A percentile compares a stretch with the other conserved stretches of the same genome.
Evolutionary conservation across 2,797 vertebrate genomes (phyloP).

Genomic region (Danio jaintianensis): DNA sequence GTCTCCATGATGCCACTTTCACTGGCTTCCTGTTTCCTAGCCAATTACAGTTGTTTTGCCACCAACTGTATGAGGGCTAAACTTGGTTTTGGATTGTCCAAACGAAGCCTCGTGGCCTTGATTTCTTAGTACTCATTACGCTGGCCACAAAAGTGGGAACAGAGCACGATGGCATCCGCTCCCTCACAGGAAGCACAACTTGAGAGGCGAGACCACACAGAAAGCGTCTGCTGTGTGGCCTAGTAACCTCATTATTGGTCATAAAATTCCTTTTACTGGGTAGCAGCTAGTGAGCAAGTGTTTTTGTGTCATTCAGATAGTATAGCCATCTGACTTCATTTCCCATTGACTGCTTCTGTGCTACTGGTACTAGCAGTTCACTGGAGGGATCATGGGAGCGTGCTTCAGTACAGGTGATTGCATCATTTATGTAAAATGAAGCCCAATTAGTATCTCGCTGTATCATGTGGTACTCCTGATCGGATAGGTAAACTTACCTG

Average conservation of each 20-base stretch:
- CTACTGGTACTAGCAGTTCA: not conserved
- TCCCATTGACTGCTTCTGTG: slow-evolving; percentile 15
- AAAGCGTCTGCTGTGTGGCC: slow-evolving; percentile 35
- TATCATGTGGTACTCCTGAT: slow-evolving; percentile 72
- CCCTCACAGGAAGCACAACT: slow-evolving; percentile 49
- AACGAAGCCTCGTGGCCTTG: not conserved
- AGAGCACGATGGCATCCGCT: slow-evolving; percentile 32
- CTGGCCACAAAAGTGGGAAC: slow-evolving; percentile 29
- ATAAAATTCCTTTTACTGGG: slow-evolving; percentile 30
- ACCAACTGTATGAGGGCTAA: no score
- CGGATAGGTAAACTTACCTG: slow-evolving; percentile 54
- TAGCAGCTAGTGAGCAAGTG: slow-evolving; percentile 15
- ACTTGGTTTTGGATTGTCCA: not conserved
- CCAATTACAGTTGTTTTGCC: not conserved
- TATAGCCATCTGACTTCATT: slow-evolving; percentile 8
- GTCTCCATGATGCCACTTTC: slow-evolving; percentile 42
- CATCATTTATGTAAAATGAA: slow-evolving; percentile 47
- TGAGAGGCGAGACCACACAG: slow-evolving; percentile 42
- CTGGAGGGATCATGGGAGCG: not conserved
- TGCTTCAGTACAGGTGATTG: slow-evolving; percentile 17
- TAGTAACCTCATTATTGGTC: slow-evolving; percentile 43
- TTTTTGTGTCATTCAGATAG: slow-evolving; percentile 24
- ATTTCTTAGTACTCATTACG: slow-evolving; percentile 4
- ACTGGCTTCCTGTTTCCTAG: slow-evolving; percentile 1
- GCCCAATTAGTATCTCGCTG: slow-evolving; percentile 61